A percentile compares a stretch with the other conserved stretches of the same genome.
Evolutionary conservation across 2,797 vertebrate genomes (phyloP).

Genomic region (Melanotaenia nigrans): DNA sequence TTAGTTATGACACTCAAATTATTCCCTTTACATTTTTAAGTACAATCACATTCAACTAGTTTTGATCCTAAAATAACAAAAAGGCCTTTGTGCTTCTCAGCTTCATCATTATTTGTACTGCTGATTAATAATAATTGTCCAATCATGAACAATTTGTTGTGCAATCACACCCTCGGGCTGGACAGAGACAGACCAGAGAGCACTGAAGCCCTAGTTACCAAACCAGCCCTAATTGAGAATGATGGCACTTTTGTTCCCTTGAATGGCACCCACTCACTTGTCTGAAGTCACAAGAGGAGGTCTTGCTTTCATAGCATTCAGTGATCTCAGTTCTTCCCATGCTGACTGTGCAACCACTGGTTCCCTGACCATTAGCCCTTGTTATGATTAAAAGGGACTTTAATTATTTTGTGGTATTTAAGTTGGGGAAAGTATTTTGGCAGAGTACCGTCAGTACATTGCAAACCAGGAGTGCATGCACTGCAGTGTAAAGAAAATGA

Average conservation of each 20-base stretch:
- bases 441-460: slow-evolving; percentile 14
- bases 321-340: slow-evolving; percentile 64
- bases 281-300: slow-evolving; percentile 73
- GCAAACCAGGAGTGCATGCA: slow-evolving; percentile 12
- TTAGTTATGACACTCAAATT: slow-evolving; percentile 50
- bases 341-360: slow-evolving; percentile 68
- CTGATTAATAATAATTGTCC: slow-evolving; percentile 69
- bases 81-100: slow-evolving; percentile 29
- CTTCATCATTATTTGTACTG: slow-evolving; percentile 58
- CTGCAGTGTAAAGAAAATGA: slow-evolving; percentile 4
- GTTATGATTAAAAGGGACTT: slow-evolving; percentile 57
- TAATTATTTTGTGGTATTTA: slow-evolving; percentile 64
- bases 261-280: slow-evolving; percentile 68
- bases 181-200: slow-evolving; percentile 39
- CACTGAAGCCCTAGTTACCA: slow-evolving; percentile 48
- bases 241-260: slow-evolving; percentile 75
- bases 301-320: slow-evolving; percentile 66
- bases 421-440: slow-evolving; percentile 39
- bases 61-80: slow-evolving; percentile 45
- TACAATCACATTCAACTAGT: slow-evolving; percentile 23
- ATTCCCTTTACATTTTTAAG: slow-evolving; percentile 27
- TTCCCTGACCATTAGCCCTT: slow-evolving; percentile 50
- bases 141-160: slow-evolving; percentile 63
- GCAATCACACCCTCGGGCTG: slow-evolving; percentile 58
- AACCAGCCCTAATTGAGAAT: slow-evolving; percentile 72